Evolutionary conservation across 2,113 vertebrate genomes (phyloP).

Genomic region (Opisthocomus hoazin): DNA sequence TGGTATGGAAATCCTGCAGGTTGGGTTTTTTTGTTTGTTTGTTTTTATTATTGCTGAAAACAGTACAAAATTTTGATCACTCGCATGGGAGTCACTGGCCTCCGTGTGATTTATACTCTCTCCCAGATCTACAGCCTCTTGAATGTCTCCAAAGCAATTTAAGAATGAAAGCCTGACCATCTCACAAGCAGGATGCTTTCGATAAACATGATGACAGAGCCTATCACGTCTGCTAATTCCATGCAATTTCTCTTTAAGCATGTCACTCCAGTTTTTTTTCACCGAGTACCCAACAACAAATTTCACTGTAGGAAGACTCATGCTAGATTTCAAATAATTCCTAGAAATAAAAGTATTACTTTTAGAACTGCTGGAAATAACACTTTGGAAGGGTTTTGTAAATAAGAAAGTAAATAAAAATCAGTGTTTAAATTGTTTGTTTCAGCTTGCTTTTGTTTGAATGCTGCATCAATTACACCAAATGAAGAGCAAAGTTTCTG

Average conservation of each 20-base stretch:
- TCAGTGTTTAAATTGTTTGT: neutral
- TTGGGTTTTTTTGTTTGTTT: accelerated
- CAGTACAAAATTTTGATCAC: neutral
- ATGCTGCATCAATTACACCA: neutral
- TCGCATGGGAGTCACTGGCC: neutral
- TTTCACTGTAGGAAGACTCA: neutral
- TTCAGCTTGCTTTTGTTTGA: neutral
- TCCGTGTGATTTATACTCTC: neutral
- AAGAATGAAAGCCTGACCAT: neutral
- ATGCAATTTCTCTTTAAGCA: neutral
- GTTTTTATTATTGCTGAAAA: neutral
- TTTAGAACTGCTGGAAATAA: neutral
- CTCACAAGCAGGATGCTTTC: neutral
- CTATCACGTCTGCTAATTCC: neutral
- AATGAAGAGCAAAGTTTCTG: neutral
- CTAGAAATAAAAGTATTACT: neutral
- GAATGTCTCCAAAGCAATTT: neutral
- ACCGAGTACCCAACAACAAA: neutral
- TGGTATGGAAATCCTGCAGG: neutral
- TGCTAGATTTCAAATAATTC: neutral
- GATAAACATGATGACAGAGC: neutral
- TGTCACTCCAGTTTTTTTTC: neutral
- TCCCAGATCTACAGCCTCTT: neutral
- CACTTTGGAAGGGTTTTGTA: neutral
- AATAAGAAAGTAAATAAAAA: neutral